Evolutionary conservation across 2,113 vertebrate genomes (phyloP).

Genomic region (Hipposideros armiger): DNA sequence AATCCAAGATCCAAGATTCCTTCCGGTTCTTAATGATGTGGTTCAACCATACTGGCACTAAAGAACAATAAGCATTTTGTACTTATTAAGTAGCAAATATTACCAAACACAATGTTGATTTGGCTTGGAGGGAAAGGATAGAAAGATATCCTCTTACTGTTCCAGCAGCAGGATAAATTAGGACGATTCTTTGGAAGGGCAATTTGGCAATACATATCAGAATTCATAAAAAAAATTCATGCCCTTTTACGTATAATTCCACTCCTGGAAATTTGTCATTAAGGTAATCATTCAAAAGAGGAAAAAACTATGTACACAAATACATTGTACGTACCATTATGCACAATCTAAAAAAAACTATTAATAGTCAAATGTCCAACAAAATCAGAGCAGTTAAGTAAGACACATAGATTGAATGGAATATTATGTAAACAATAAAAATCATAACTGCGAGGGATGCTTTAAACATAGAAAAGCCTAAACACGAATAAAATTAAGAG

Average conservation of each 20-base stretch:
- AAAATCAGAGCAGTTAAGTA: constrained; percentile 36
- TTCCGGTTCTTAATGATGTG: neutral
- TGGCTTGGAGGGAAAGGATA: neutral
- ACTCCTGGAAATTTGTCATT: constrained; percentile 51
- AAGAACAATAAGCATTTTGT: constrained; percentile 35
- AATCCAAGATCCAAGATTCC: neutral
- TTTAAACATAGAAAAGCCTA: constrained; percentile 52
- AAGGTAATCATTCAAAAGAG: constrained; percentile 55
- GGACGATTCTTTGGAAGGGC: constrained; percentile 48
- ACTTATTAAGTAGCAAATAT: constrained; percentile 53
- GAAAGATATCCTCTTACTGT: neutral
- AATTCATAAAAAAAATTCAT: constrained; percentile 34
- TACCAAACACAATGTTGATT: constrained; percentile 39
- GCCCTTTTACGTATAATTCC: constrained; percentile 43
- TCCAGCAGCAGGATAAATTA: constrained; percentile 24
- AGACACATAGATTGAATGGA: constrained; percentile 24
- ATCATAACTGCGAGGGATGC: constrained; percentile 24
- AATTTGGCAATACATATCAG: constrained; percentile 48
- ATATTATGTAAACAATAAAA: constrained; percentile 62
- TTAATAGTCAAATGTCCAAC: constrained; percentile 24
- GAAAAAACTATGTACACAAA: constrained; percentile 30
- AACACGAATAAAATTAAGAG: constrained; percentile 4
- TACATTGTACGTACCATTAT: constrained; percentile 24
- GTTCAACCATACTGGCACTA: neutral
- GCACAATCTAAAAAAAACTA: constrained; percentile 31